Percentiles rank a stretch among this genome's conserved stretches.
Evolutionary conservation across 2,888 invertebrate genomes (phyloP).

Genomic region (Andrena trimmerana): DNA sequence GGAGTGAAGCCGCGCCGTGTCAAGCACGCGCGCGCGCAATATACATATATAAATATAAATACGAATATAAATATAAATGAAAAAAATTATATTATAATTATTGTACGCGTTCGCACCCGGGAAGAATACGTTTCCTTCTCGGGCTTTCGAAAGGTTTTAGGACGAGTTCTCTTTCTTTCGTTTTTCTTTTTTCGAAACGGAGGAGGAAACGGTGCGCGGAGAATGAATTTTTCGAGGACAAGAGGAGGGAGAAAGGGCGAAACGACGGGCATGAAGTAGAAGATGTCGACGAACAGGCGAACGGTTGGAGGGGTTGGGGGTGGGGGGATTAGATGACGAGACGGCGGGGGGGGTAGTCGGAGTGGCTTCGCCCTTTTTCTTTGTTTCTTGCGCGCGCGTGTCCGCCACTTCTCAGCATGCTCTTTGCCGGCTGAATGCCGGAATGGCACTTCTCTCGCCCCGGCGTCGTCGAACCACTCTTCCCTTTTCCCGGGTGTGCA

Average conservation of each 20-base stretch:
- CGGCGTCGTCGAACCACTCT: slow-evolving; percentile 65
- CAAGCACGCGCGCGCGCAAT: slow-evolving; percentile 44
- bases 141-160: slow-evolving; percentile 47
- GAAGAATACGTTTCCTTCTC: slow-evolving; percentile 52
- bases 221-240: slow-evolving; percentile 33
- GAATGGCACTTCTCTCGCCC: slow-evolving; percentile 70
- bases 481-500: slow-evolving; percentile 74
- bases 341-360: slow-evolving; percentile 35
- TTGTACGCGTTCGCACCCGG: slow-evolving; percentile 67
- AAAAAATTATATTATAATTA: slow-evolving; percentile 60
- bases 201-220: slow-evolving; percentile 10
- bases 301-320: neutral
- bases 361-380: slow-evolving; percentile 65
- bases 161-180: neutral
- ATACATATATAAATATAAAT: slow-evolving; percentile 49
- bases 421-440: slow-evolving; percentile 67
- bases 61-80: slow-evolving; percentile 47
- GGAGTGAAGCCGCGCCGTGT: slow-evolving; percentile 15
- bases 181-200: slow-evolving; percentile 40
- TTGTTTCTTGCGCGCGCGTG: slow-evolving; percentile 54
- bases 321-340: slow-evolving; percentile 29
- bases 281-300: slow-evolving; percentile 31
- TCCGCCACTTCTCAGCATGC: slow-evolving; percentile 64
- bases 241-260: neutral
- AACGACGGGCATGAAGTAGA: neutral